Base-by-base conservation (phyloP, 2,113 vertebrate genomes). In the Burhinus oedicnemus region DNA sequence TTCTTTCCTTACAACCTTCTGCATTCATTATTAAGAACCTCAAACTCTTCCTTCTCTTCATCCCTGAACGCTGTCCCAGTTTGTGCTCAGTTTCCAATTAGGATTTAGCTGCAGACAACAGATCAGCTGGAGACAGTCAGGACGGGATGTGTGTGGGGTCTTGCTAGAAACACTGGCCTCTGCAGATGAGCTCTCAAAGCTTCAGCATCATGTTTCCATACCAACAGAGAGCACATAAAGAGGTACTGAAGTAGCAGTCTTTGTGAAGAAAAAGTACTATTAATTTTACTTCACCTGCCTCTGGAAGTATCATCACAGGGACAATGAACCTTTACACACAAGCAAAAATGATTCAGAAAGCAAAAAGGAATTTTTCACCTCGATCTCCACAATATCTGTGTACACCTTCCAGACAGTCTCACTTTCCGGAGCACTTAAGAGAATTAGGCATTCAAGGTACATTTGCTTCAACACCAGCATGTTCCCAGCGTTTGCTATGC, bases 141-240 rank as follows among this genome's bases (percentile, higher is more conserved):
- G 54, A 90, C n/a, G n/a, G n/a, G n/a, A n/a, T n/a, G n/a, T n/a
- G n/a, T n/a, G n/a, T n/a, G 55, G 77, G 18, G 15, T 86, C 40
- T 61, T 90, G 36, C n/a, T 76, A 71, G 30, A 90, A 85, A 57
- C 51, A 38, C 14, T 52, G 72, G 51, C 51, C 66, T 58, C 25
- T 71, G 68, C 5, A 12, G 54, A 80, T 89, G 47, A 85, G 23
- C 65, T 70, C 62, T 83, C 64, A 79, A 87, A 87, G n/a, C 49
- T 88, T 75, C 19, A 89, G 77, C 47, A 79, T 95, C 61, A 16
- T 6, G 34, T 94, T 97, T 95, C 95, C 72, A 96, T 84, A 88
- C 15, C 83, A 97, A 84, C 55, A 88, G 84, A 83, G 38, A 76
- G 27, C 14, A 71, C 58, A 38, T 5, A 30, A 44, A 81, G n/a